Conservation (phyloP, 2,888 invertebrate species). For the Dione juno region DNA sequence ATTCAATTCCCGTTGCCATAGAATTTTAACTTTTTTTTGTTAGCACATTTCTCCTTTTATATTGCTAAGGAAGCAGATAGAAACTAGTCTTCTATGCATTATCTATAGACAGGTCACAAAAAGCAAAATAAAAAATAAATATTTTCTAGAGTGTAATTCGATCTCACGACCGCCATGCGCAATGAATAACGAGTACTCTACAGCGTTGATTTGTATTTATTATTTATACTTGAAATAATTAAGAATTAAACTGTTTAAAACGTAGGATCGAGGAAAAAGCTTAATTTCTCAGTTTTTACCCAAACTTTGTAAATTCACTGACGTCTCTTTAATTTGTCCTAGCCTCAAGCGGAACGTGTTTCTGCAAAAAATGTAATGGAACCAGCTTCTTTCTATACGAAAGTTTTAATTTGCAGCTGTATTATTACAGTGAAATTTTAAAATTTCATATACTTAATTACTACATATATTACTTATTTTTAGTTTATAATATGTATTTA, state of each 20-base stretch:
- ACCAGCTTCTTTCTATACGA: slow-evolving; percentile 10
- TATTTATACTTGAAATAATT: neutral
- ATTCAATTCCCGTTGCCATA: neutral
- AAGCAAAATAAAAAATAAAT: too few species aligned
- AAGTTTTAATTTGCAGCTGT: slow-evolving; percentile 15
- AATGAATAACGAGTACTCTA: too few species aligned
- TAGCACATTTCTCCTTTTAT: neutral
- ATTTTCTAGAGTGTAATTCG: too few species aligned
- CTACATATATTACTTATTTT: neutral
- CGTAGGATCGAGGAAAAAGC: neutral
- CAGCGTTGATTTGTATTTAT: neutral
- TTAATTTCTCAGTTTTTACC: slow-evolving; percentile 9
- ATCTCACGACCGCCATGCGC: neutral
- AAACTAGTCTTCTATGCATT: too few species aligned
- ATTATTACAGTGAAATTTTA: slow-evolving; percentile 17
- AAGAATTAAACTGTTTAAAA: neutral
- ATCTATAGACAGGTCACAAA: too few species aligned
- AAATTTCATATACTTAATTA: neutral
- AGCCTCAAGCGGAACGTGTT: slow-evolving; percentile 8
- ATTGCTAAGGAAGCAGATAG: neutral
- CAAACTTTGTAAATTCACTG: slow-evolving; percentile 4
- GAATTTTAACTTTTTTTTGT: neutral
- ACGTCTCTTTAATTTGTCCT: slow-evolving; percentile 13
- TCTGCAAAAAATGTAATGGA: slow-evolving; percentile 10
- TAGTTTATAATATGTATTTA: too few species aligned